These are phyloP conservation scores for Agrotis ipsilon DNA, from an alignment of 2,888 invertebrate genomes.

Conservation along the genomic window DNA sequence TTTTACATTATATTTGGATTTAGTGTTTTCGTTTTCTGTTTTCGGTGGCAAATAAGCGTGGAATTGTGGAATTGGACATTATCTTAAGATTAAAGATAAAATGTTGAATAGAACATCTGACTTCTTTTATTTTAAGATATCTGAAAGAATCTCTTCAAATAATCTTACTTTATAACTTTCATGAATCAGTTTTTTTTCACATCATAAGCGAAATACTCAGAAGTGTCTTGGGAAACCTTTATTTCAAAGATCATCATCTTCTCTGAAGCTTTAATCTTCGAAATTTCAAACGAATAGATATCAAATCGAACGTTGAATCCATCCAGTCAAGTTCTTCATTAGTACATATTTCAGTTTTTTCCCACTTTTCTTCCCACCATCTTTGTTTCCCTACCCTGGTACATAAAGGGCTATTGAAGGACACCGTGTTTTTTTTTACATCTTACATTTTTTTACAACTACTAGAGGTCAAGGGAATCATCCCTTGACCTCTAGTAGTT, in stretches of 20 bases:
- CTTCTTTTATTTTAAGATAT: background rate
- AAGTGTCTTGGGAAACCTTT: background rate
- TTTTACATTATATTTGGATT: constrained; percentile 41
- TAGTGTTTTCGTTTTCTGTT: constrained; percentile 23
- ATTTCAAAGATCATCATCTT: too few relatives aligned
- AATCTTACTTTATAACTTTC: background rate
- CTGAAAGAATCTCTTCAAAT: background rate
- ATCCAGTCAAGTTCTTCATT: constrained; percentile 1
- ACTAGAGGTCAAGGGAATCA: too few relatives aligned
- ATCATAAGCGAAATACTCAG: background rate
- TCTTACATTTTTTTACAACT: too few relatives aligned
- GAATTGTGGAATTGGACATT: constrained; percentile 7
- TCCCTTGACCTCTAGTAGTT: constrained; percentile 46
- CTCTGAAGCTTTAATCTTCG: too few relatives aligned
- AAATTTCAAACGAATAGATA: too few relatives aligned
- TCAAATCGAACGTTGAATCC: too few relatives aligned
- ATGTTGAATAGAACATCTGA: background rate
- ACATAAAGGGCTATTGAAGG: too few relatives aligned
- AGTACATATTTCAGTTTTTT: constrained; percentile 15
- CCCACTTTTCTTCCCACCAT: too few relatives aligned
- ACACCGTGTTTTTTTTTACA: too few relatives aligned
- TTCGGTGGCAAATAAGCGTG: constrained; percentile 19
- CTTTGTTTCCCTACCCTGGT: too few relatives aligned
- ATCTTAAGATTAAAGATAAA: constrained; percentile 11
- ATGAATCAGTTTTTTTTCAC: too few relatives aligned